Conservation (phyloP, 2,797 vertebrate genomes). For the Sebastes trivittatus region DNA sequence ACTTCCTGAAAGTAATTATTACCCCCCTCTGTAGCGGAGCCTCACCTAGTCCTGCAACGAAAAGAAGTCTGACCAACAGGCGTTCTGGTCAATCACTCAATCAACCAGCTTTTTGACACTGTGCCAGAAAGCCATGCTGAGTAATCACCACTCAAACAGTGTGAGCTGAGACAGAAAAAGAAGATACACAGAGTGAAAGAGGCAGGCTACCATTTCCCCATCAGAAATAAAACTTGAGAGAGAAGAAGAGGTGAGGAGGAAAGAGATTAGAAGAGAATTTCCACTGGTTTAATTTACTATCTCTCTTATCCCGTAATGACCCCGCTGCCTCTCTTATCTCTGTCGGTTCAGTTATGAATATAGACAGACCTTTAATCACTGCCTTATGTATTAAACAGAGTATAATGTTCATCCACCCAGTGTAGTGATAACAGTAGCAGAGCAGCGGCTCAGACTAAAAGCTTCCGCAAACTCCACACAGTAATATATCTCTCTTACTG, state of each 20-base stretch:
- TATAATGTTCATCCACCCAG: conserved; percentile 54
- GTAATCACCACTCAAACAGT: neutral
- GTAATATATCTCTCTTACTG: neutral
- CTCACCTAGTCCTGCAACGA: neutral
- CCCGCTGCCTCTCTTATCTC: conserved; percentile 32
- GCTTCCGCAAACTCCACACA: neutral
- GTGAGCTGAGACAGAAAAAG: neutral
- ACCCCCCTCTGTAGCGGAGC: neutral
- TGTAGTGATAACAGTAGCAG: conserved; percentile 22
- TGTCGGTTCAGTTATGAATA: conserved; percentile 53
- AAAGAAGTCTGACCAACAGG: neutral
- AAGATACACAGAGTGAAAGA: neutral
- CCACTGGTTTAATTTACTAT: conserved; percentile 50
- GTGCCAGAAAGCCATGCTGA: neutral
- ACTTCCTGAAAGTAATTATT: neutral
- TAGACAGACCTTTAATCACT: conserved; percentile 57
- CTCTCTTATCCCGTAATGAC: conserved; percentile 51
- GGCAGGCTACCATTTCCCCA: neutral
- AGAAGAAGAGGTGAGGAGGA: neutral
- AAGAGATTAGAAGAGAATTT: conserved; percentile 44
- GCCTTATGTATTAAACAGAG: conserved; percentile 44
- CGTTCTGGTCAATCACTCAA: neutral
- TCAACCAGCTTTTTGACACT: neutral
- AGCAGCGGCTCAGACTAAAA: conserved; percentile 6
- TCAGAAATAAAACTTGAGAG: neutral